Conservation (phyloP, 2,113 vertebrate genomes). For the Melozone crissalis region DNA sequence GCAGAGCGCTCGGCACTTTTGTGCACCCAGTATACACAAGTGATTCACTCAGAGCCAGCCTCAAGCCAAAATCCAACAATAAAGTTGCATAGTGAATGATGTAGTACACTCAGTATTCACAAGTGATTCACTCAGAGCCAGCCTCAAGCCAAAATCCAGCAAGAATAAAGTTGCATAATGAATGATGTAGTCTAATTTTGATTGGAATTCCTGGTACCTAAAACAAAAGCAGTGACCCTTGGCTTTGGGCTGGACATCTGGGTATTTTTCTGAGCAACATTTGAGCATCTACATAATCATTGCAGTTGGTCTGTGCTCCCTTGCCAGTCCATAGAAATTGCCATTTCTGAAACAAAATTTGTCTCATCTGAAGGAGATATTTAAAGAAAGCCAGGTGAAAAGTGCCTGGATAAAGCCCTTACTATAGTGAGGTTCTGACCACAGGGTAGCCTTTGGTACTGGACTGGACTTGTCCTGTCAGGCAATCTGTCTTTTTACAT, state of each 20-base stretch:
- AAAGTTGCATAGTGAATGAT: background rate
- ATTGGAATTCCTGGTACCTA: background rate
- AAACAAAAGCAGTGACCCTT: background rate
- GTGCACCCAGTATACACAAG: background rate
- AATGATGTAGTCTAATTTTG: background rate
- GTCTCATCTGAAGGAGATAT: background rate
- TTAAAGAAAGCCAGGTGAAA: background rate
- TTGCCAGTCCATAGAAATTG: background rate
- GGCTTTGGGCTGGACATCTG: background rate
- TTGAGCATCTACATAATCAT: background rate
- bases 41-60: background rate
- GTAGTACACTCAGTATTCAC: background rate
- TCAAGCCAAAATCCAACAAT: background rate
- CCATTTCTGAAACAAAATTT: background rate
- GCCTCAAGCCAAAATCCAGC: background rate
- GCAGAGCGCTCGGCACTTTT: background rate
- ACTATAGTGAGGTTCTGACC: background rate
- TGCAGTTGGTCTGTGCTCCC: background rate
- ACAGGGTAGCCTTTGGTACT: background rate
- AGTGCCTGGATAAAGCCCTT: background rate
- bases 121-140: background rate
- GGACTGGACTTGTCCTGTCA: background rate
- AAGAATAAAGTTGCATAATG: background rate
- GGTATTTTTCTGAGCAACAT: background rate
- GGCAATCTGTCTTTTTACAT: background rate